Percentiles rank a stretch among this genome's conserved stretches.
phyloP scores from a whole-genome alignment of 1,140 invertebrate genomes.

The Scaptomyza hsui region DNA sequence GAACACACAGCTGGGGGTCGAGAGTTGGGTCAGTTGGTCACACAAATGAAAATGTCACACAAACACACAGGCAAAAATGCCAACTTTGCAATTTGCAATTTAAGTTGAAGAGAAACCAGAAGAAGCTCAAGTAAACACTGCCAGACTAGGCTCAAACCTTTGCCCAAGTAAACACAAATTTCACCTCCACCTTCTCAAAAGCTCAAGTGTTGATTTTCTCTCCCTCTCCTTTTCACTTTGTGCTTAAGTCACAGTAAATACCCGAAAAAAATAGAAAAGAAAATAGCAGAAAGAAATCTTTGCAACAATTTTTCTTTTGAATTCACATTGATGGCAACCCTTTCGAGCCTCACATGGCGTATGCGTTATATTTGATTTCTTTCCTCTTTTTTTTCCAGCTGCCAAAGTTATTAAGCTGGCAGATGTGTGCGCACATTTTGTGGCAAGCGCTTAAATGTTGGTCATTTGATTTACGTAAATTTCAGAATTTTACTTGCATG shows the following conservation, averaged over 20 bases:
- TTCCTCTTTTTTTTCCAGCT: constrained; percentile 11
- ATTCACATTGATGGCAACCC: constrained; percentile 43
- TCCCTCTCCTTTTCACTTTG: background rate
- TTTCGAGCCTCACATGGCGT: constrained; percentile 40
- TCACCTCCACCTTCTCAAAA: constrained; percentile 18
- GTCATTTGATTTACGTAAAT: constrained; percentile 22
- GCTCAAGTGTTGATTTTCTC: constrained; percentile 60
- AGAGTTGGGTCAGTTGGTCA: constrained; percentile 52
- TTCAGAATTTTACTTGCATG: background rate
- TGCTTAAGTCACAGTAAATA: constrained; percentile 27
- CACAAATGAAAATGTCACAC: constrained; percentile 64
- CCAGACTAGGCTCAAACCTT: constrained; percentile 33
- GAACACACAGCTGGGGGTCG: constrained; percentile 55
- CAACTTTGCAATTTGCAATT: constrained; percentile 69
- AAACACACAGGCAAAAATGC: constrained; percentile 42
- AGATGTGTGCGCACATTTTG: constrained; percentile 54
- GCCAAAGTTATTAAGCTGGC: constrained; percentile 51
- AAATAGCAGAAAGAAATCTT: constrained; percentile 32
- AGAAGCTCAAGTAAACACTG: constrained; percentile 59
- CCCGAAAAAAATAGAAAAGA: constrained; percentile 20
- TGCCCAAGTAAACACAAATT: constrained; percentile 29
- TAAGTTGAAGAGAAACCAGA: constrained; percentile 53
- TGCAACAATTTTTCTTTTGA: constrained; percentile 37
- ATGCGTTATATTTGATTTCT: constrained; percentile 63
- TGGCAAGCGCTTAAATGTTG: constrained; percentile 26